Evolutionary conservation across 2,797 vertebrate genomes (phyloP).

Genomic region (Chaunax sp.): DNA sequence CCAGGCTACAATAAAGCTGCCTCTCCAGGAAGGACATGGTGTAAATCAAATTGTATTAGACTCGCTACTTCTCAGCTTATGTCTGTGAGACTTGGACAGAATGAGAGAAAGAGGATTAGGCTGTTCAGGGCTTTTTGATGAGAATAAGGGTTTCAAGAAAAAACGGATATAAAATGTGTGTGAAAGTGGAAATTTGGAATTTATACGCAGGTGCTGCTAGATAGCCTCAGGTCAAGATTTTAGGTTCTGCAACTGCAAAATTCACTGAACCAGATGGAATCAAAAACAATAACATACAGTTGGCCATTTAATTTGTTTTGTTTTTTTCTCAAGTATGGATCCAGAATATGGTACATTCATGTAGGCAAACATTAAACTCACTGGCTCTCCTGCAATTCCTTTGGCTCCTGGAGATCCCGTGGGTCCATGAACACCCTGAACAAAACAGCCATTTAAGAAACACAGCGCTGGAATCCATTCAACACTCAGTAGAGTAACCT

Average conservation of each 20-base stretch:
- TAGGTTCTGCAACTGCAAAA: background rate
- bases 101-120: slow-evolving; percentile 54
- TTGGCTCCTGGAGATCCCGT: slow-evolving; percentile 92
- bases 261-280: background rate
- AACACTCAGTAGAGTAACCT: background rate
- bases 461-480: slow-evolving; percentile 1
- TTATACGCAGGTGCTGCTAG: slow-evolving; percentile 7
- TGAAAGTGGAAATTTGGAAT: slow-evolving; percentile 24
- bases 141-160: slow-evolving; percentile 39
- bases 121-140: slow-evolving; percentile 45
- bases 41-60: slow-evolving; percentile 72
- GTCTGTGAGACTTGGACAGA: slow-evolving; percentile 51
- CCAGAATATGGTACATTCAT: background rate
- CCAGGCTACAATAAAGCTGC: slow-evolving; percentile 62
- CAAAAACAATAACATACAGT: background rate
- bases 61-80: slow-evolving; percentile 43
- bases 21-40: slow-evolving; percentile 58
- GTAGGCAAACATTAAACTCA: slow-evolving; percentile 72
- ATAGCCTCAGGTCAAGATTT: slow-evolving; percentile 19
- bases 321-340: slow-evolving; percentile 1
- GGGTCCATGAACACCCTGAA: slow-evolving; percentile 90
- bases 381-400: slow-evolving; percentile 90
- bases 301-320: too few species aligned
- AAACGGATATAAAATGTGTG: slow-evolving; percentile 32
- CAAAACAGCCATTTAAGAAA: slow-evolving; percentile 39